Conservation (phyloP, 1,140 invertebrate species). For the Catajapyx aquilonaris region DNA sequence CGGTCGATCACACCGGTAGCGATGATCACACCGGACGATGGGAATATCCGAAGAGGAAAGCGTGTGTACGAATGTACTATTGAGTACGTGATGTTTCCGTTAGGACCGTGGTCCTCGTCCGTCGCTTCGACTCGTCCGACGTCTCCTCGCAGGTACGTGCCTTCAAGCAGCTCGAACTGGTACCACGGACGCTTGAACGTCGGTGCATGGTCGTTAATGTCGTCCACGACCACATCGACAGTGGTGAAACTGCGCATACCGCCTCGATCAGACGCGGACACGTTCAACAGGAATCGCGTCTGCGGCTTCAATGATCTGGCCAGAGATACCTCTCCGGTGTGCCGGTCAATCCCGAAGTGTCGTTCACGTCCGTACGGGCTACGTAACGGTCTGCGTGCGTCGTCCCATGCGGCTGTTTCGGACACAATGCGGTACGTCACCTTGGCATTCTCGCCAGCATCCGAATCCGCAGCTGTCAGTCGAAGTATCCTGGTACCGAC, state of each 20-base stretch:
- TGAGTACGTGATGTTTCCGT: slow-evolving; percentile 52
- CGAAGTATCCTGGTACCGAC: slow-evolving; percentile 51
- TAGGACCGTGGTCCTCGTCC: slow-evolving; percentile 51
- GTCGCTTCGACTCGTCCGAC: slow-evolving; percentile 51
- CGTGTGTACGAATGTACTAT: slow-evolving; percentile 27
- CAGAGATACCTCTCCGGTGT: slow-evolving; percentile 49
- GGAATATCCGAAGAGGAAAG: slow-evolving; percentile 48
- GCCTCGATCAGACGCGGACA: slow-evolving; percentile 52
- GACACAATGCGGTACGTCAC: slow-evolving; percentile 50
- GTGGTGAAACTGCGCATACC: slow-evolving; percentile 42
- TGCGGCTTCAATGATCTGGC: slow-evolving; percentile 51
- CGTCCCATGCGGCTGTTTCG: no score
- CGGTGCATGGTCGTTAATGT: slow-evolving; percentile 70
- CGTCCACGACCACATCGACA: slow-evolving; percentile 44
- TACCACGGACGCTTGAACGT: slow-evolving; percentile 62
- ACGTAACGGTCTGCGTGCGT: slow-evolving; percentile 1
- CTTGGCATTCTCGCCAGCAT: slow-evolving; percentile 47
- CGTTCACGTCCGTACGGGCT: slow-evolving; percentile 19
- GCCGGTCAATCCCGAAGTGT: slow-evolving; percentile 49
- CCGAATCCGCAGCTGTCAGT: slow-evolving; percentile 58
- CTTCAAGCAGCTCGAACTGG: slow-evolving; percentile 59
- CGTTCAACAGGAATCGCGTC: slow-evolving; percentile 49
- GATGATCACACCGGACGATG: slow-evolving; percentile 46
- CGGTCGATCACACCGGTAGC: slow-evolving; percentile 57
- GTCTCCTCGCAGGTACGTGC: slow-evolving; percentile 40